Conservation (phyloP, 1,140 invertebrate genomes). For the Thaumetopoea pityocampa region DNA sequence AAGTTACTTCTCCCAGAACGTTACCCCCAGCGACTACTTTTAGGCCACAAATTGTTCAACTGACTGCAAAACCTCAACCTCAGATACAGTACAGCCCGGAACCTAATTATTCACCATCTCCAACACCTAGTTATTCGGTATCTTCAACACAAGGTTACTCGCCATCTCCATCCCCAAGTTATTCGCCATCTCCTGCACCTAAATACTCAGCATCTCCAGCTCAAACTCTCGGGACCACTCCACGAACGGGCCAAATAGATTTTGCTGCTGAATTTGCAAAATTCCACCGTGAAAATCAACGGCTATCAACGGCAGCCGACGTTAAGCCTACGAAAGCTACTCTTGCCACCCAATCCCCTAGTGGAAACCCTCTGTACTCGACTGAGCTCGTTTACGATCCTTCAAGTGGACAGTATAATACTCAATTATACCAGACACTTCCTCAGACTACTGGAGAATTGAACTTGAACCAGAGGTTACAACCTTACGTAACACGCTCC, state of each 20-base stretch:
- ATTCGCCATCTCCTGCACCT: too few relatives aligned
- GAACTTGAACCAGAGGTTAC: conserved; percentile 83
- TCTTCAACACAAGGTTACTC: too few relatives aligned
- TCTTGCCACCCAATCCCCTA: conserved; percentile 45
- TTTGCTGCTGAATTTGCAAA: conserved; percentile 86
- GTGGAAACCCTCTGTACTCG: conserved; percentile 81
- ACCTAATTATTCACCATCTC: conserved; percentile 59
- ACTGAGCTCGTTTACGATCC: conserved; percentile 88
- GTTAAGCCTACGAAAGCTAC: conserved; percentile 52
- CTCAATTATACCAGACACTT: conserved; percentile 84
- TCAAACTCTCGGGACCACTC: conserved; percentile 49
- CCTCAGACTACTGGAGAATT: conserved; percentile 84
- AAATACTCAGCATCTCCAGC: conserved; percentile 60
- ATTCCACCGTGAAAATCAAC: conserved; percentile 85
- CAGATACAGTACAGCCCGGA: conserved; percentile 78
- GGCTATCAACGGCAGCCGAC: conserved; percentile 64
- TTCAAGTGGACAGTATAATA: conserved; percentile 86
- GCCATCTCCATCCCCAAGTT: too few relatives aligned
- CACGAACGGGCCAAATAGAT: conserved; percentile 77
- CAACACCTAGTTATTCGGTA: too few relatives aligned
- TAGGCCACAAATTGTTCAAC: conserved; percentile 78
- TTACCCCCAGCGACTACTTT: conserved; percentile 81
- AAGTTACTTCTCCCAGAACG: conserved; percentile 79
- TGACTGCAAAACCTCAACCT: conserved; percentile 77
- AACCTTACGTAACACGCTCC: conserved; percentile 81